These are phyloP conservation scores for Styela clava DNA, from an alignment of 23 tunicate species.

Conservation along the genomic window DNA sequence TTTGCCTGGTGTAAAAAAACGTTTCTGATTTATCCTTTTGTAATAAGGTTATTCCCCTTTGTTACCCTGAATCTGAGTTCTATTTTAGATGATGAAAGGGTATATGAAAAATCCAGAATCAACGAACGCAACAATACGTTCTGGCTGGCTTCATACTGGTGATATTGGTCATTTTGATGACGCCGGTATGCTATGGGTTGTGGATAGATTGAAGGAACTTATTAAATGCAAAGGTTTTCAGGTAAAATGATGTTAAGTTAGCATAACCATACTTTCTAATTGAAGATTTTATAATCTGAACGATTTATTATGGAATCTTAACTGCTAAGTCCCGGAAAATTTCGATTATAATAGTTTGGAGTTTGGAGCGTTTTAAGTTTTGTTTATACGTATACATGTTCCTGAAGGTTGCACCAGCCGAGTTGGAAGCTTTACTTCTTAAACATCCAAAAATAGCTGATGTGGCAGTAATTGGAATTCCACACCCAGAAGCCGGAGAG, in stretches of 20 bases:
- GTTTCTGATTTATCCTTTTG: no score
- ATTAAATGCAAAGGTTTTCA: conserved; percentile 76
- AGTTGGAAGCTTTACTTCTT: conserved; percentile 52
- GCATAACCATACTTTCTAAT: no score
- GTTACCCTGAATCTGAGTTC: no score
- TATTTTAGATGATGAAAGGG: conserved; percentile 52
- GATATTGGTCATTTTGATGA: conserved; percentile 80
- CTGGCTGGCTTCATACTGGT: conserved; percentile 84
- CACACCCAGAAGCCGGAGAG: conserved; percentile 59
- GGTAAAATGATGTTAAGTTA: no score
- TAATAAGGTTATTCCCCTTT: no score
- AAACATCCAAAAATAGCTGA: conserved; percentile 55
- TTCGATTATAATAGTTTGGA: no score
- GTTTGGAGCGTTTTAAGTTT: no score
- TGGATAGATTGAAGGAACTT: conserved; percentile 69
- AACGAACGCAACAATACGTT: conserved; percentile 15
- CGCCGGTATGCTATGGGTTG: conserved; percentile 40
- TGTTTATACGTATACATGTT: no score
- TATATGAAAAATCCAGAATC: conserved; percentile 50
- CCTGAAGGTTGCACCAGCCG: conserved; percentile 83
- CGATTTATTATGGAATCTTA: no score
- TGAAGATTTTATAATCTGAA: no score
- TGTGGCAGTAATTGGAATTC: conserved; percentile 76
- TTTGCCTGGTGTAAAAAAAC: no score
- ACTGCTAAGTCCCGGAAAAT: no score